A percentile compares a stretch with the other conserved stretches of the same genome.
Conservation (phyloP, 2,113 vertebrate species). For the Bungarus multicinctus region DNA sequence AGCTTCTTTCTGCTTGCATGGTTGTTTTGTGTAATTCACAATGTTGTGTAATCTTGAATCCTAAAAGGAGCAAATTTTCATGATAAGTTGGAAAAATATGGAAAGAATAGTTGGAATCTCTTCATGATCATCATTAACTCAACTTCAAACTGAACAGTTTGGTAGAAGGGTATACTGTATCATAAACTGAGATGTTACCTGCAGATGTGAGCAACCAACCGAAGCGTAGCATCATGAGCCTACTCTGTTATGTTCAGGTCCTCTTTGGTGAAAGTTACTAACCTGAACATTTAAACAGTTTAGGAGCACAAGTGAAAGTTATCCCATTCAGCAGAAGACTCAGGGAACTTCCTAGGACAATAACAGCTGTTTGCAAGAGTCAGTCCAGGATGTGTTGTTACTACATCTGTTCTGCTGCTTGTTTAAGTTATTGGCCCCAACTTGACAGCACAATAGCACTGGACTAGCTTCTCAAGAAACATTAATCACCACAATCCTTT, state of each 20-base stretch:
- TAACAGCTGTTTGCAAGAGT: fast-evolving
- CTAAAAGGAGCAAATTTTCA: background rate
- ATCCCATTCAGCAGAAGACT: fast-evolving
- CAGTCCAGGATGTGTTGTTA: background rate
- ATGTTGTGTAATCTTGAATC: background rate
- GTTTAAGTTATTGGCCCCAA: background rate
- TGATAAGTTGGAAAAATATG: background rate
- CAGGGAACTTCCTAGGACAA: background rate
- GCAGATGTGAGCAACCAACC: background rate
- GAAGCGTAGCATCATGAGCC: background rate
- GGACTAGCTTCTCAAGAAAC: background rate
- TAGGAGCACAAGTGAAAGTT: background rate
- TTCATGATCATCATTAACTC: background rate
- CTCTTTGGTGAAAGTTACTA: background rate
- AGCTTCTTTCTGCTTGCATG: background rate
- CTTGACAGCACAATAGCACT: background rate
- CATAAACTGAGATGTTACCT: background rate
- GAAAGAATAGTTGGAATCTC: background rate
- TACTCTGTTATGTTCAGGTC: background rate
- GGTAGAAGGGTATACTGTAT: background rate
- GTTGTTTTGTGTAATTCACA: background rate
- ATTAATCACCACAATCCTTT: background rate
- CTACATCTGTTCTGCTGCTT: background rate
- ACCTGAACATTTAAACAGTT: background rate
- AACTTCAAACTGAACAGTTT: background rate